These are phyloP conservation scores for Aspiorhynchus laticeps DNA, from an alignment of 2,113 vertebrate genomes.

Conservation along the genomic window DNA sequence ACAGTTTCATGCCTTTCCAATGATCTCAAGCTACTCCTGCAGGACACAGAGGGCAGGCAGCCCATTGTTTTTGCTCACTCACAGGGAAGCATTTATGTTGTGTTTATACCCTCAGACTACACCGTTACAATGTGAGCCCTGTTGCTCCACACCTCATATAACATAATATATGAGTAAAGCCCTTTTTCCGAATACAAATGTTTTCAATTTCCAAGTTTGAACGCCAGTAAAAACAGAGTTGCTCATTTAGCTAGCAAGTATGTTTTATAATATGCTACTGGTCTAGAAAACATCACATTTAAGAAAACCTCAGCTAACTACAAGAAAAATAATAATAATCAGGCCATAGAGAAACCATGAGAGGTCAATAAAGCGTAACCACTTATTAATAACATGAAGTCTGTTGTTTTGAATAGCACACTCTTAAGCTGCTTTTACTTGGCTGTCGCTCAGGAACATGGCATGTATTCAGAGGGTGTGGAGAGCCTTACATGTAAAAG, in stretches of 20 bases:
- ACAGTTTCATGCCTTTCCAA: slow-evolving; percentile 69
- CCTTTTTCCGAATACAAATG: slow-evolving; percentile 3
- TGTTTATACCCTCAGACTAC: slow-evolving; percentile 30
- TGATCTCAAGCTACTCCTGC: slow-evolving; percentile 69
- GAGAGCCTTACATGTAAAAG: slow-evolving; percentile 60
- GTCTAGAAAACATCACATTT: not conserved
- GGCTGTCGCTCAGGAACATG: not conserved
- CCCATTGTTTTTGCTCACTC: slow-evolving; percentile 51
- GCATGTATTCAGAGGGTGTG: slow-evolving; percentile 19
- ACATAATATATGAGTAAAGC: slow-evolving; percentile 14
- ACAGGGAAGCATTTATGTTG: slow-evolving; percentile 49
- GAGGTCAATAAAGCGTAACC: not conserved
- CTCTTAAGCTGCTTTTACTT: not conserved
- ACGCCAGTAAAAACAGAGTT: not conserved
- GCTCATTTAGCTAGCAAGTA: not conserved
- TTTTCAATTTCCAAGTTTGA: slow-evolving; percentile 16
- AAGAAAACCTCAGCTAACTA: not conserved
- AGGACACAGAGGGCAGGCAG: slow-evolving; percentile 56
- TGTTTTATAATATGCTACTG: not conserved
- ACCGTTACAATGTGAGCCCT: slow-evolving; percentile 27
- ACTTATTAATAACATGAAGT: not conserved
- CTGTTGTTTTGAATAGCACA: not conserved
- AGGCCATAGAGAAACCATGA: not conserved
- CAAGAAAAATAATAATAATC: not conserved
- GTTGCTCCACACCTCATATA: slow-evolving; percentile 41